These are phyloP conservation scores for Gisinianus flammeolus DNA, from an alignment of 2,888 invertebrate genomes.

Conservation along the genomic window DNA sequence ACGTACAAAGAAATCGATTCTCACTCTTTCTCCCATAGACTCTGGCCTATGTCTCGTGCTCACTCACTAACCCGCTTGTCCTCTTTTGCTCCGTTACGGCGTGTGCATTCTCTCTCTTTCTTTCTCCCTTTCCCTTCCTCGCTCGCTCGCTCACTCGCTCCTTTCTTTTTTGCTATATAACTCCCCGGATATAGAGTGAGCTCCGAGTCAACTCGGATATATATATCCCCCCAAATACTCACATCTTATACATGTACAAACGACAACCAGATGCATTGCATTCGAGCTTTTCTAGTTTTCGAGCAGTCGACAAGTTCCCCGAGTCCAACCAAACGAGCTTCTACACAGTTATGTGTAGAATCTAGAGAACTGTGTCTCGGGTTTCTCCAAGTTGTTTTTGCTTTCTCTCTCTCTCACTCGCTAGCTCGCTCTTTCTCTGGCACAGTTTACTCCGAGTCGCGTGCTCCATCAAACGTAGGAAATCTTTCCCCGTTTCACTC, in stretches of 20 bases:
- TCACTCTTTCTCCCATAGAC: slow-evolving; percentile 35
- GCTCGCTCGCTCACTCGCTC: slow-evolving; percentile 28
- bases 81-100: slow-evolving; percentile 24
- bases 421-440: neutral
- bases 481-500: neutral
- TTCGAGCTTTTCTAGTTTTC: neutral
- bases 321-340: neutral
- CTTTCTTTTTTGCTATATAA: neutral
- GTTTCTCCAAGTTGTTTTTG: too few relatives aligned
- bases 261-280: neutral
- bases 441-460: neutral
- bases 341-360: too few relatives aligned
- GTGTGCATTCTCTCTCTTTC: slow-evolving; percentile 27
- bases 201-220: neutral
- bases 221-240: neutral
- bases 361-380: too few relatives aligned
- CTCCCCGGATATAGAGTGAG: neutral
- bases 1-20: slow-evolving; percentile 59
- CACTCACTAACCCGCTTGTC: slow-evolving; percentile 23
- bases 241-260: neutral
- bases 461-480: neutral
- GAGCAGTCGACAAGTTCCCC: neutral
- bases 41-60: slow-evolving; percentile 14
- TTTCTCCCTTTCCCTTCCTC: slow-evolving; percentile 7
- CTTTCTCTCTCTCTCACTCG: neutral